phyloP scores from a whole-genome alignment of 1,140 invertebrate species.

The Lethrus apterus region DNA sequence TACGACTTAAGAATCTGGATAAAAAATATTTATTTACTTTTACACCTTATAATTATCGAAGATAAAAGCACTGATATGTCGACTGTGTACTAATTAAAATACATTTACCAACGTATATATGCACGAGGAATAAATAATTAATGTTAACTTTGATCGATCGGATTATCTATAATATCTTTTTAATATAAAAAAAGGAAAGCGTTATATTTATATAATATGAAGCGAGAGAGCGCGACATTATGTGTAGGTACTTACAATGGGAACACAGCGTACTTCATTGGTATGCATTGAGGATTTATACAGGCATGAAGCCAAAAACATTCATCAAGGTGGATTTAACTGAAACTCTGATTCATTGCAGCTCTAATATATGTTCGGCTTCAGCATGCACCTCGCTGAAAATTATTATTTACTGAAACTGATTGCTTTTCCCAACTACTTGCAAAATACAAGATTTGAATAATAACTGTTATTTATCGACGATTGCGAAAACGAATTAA shows the following conservation, averaged over 20 bases:
- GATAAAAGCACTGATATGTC: no score
- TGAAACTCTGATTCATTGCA: slow-evolving; percentile 42
- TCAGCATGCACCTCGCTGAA: slow-evolving; percentile 33
- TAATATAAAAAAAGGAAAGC: background rate
- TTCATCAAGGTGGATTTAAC: slow-evolving; percentile 43
- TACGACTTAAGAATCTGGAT: no score
- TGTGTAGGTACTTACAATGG: background rate
- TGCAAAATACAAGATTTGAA: slow-evolving; percentile 2
- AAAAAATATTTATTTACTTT: no score
- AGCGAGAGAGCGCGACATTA: background rate
- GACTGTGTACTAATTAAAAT: no score
- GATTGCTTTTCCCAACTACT: slow-evolving; percentile 31
- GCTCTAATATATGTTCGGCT: slow-evolving; percentile 40
- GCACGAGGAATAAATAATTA: background rate
- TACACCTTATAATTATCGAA: no score
- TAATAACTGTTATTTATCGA: slow-evolving; percentile 1
- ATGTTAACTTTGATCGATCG: background rate
- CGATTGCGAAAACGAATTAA: background rate
- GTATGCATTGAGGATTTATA: slow-evolving; percentile 44
- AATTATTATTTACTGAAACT: slow-evolving; percentile 38
- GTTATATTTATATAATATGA: background rate
- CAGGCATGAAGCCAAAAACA: slow-evolving; percentile 42
- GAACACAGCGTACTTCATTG: slow-evolving; percentile 39
- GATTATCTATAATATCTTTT: slow-evolving; percentile 2
- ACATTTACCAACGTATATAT: background rate